These are phyloP conservation scores for Chrysotoxum bicinctum DNA, from an alignment of 2,888 invertebrate genomes.

Conservation along the genomic window DNA sequence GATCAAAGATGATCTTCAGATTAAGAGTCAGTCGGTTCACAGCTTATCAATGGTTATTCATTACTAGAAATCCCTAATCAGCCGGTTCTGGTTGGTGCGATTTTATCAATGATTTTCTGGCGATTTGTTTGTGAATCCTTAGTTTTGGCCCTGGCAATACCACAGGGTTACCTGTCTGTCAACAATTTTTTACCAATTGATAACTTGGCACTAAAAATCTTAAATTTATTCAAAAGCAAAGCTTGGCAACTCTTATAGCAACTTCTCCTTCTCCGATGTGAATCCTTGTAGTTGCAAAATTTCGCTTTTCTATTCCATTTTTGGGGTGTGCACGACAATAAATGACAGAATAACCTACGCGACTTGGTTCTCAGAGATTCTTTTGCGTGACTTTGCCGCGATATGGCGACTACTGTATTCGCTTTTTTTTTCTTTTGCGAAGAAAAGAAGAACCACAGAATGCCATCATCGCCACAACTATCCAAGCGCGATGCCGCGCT, in stretches of 20 bases:
- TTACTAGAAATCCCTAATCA: too few relatives aligned
- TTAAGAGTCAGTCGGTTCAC: too few relatives aligned
- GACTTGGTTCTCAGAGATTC: constrained; percentile 62
- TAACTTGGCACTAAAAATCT: too few relatives aligned
- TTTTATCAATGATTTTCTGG: too few relatives aligned
- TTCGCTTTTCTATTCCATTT: constrained; percentile 66
- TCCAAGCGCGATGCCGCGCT: constrained; percentile 54
- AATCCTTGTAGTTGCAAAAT: constrained; percentile 30
- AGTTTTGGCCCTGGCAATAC: too few relatives aligned
- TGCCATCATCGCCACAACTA: constrained; percentile 49
- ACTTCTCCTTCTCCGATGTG: neutral
- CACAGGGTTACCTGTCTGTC: too few relatives aligned
- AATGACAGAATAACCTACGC: constrained; percentile 56
- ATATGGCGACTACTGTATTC: constrained; percentile 48
- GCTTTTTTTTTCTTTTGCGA: neutral
- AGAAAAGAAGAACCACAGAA: constrained; percentile 34
- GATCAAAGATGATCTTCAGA: too few relatives aligned
- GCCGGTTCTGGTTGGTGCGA: too few relatives aligned
- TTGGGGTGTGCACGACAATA: constrained; percentile 55
- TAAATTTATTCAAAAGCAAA: neutral
- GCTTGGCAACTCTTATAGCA: neutral
- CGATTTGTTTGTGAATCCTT: too few relatives aligned
- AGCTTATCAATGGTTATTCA: too few relatives aligned
- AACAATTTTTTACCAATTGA: too few relatives aligned
- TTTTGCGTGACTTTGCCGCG: constrained; percentile 36